A percentile compares a stretch with the other conserved stretches of the same genome.
These are phyloP conservation scores for Scleropages formosus DNA, from an alignment of 2,797 vertebrate genomes.

Conservation along the genomic window DNA sequence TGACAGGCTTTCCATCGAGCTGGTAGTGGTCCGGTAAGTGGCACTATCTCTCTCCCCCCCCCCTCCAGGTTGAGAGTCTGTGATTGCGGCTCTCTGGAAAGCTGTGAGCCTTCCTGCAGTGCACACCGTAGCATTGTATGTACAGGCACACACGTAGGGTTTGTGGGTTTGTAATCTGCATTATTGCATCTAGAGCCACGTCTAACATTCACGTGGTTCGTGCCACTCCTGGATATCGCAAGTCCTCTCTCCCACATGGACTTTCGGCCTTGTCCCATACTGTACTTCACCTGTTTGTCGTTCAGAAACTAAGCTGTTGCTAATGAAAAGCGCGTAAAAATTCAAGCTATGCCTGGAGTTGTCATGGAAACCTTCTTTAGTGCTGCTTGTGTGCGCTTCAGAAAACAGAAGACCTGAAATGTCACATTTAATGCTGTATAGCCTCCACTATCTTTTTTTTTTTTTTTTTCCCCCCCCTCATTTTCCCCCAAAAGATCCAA, in stretches of 20 bases:
- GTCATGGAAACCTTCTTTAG: too few species aligned
- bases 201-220: neutral
- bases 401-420: neutral
- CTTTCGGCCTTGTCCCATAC: neutral
- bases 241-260: neutral
- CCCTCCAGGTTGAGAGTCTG: neutral
- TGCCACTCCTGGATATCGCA: neutral
- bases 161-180: neutral
- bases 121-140: neutral
- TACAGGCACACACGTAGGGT: too few species aligned
- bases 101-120: neutral
- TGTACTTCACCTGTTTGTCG: neutral
- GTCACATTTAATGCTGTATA: neutral
- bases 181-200: neutral
- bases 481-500: slow-evolving; percentile 75
- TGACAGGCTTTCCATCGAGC: neutral
- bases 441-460: neutral
- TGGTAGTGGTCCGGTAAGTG: neutral
- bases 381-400: neutral
- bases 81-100: slow-evolving; percentile 11
- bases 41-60: neutral
- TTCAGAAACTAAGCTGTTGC: neutral
- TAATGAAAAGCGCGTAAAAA: too few species aligned
- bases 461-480: neutral
- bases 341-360: too few species aligned